Percentiles rank a stretch among this genome's conserved stretches.
Conservation (phyloP, 2,888 invertebrate genomes). For the Liopterus haemorrhoidalis region DNA sequence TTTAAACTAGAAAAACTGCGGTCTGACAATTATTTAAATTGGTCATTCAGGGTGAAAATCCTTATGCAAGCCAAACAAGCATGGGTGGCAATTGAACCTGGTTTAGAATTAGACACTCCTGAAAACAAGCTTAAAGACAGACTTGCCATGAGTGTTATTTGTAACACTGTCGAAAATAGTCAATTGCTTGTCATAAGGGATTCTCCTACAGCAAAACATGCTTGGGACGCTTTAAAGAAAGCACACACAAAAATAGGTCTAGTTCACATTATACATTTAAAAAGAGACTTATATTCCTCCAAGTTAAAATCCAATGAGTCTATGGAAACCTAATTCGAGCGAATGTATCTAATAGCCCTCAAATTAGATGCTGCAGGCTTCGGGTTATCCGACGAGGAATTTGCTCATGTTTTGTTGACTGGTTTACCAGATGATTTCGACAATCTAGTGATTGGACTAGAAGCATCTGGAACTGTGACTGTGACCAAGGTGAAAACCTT, state of each 20-base stretch:
- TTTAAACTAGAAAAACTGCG: neutral
- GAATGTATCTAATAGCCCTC: slow-evolving; percentile 10
- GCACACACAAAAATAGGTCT: slow-evolving; percentile 3
- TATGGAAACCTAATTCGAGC: slow-evolving; percentile 3
- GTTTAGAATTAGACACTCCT: neutral
- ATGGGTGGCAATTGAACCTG: slow-evolving; percentile 6
- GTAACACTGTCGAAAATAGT: slow-evolving; percentile 7
- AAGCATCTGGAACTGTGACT: slow-evolving; percentile 7
- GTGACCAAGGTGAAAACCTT: slow-evolving; percentile 10
- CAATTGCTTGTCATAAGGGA: slow-evolving; percentile 6
- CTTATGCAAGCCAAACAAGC: slow-evolving; percentile 11
- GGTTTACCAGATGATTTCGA: slow-evolving; percentile 6
- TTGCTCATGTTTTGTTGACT: slow-evolving; percentile 9
- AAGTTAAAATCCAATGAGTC: too few species aligned
- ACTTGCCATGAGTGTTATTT: slow-evolving; percentile 8
- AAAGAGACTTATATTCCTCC: too few species aligned
- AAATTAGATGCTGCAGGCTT: slow-evolving; percentile 10
- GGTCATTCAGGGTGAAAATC: slow-evolving; percentile 10
- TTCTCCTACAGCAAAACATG: slow-evolving; percentile 4
- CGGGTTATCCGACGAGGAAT: slow-evolving; percentile 7
- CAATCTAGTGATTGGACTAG: neutral
- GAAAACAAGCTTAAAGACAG: slow-evolving; percentile 8
- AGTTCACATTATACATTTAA: slow-evolving; percentile 13
- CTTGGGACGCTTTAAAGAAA: slow-evolving; percentile 6
- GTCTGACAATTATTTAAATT: too few species aligned